phyloP scores from a whole-genome alignment of 2,113 vertebrate species.

The Solenodon paradoxus region DNA sequence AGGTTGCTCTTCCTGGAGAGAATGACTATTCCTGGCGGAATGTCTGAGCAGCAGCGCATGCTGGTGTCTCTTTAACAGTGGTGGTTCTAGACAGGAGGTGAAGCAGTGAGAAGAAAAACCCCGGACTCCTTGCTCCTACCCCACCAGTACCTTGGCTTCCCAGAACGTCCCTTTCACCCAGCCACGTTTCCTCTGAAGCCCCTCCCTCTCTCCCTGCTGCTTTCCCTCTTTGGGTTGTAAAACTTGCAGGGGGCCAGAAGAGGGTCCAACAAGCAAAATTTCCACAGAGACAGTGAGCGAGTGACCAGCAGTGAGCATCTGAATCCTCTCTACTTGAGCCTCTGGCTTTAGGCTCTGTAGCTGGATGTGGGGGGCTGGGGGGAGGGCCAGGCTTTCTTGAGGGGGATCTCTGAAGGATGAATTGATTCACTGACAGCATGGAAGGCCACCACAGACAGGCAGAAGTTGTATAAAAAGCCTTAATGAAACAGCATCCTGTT shows the following conservation, averaged over 20 bases:
- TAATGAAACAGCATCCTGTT: background rate
- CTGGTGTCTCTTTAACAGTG: background rate
- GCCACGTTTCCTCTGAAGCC: background rate
- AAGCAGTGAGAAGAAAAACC: background rate
- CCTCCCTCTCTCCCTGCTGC: background rate
- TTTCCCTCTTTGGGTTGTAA: background rate
- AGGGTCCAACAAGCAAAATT: background rate
- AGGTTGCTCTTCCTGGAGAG: background rate
- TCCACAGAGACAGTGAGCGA: background rate
- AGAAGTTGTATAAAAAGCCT: background rate
- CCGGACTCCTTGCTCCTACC: background rate
- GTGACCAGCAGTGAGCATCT: too few species aligned
- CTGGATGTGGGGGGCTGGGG: background rate
- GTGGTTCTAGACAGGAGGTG: background rate
- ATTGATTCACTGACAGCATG: background rate
- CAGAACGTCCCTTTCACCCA: background rate
- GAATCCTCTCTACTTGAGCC: background rate
- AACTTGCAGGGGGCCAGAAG: background rate
- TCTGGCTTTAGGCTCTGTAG: background rate
- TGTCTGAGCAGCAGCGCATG: background rate
- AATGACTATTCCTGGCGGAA: background rate
- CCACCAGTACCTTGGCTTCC: background rate
- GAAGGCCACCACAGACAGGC: background rate
- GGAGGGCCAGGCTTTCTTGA: background rate
- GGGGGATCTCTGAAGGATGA: background rate